Percentiles rank a stretch among this genome's conserved stretches.
These are phyloP conservation scores for Netelia melanura DNA, from an alignment of 2,888 invertebrate genomes.

Conservation along the genomic window DNA sequence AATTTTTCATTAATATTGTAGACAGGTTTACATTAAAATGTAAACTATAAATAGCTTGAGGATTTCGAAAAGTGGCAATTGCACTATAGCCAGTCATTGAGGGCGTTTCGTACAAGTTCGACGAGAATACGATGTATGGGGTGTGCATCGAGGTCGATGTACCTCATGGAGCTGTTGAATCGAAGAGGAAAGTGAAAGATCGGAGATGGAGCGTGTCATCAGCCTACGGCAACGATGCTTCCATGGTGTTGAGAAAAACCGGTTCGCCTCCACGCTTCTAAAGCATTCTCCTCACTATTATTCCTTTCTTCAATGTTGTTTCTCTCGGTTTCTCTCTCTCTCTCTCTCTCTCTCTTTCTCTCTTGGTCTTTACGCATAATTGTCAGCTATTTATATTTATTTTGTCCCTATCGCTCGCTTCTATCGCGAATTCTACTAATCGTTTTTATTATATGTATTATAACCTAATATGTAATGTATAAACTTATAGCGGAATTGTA, in stretches of 20 bases:
- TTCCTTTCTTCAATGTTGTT: constrained; percentile 3
- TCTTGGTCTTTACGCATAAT: constrained; percentile 37
- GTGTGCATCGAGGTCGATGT: constrained; percentile 31
- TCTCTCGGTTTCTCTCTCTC: neutral
- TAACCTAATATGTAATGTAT: neutral
- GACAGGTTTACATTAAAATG: no score
- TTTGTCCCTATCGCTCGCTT: constrained; percentile 41
- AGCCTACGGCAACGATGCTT: neutral
- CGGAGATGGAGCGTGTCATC: constrained; percentile 52
- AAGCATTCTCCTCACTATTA: constrained; percentile 17
- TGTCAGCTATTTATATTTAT: constrained; percentile 62
- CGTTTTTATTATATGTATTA: neutral
- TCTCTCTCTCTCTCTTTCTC: constrained; percentile 7
- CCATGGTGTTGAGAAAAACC: constrained; percentile 37
- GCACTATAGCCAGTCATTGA: neutral
- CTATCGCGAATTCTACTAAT: constrained; percentile 24
- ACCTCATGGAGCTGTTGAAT: constrained; percentile 26
- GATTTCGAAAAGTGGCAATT: neutral
- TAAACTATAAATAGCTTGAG: neutral
- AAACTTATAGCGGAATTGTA: no score
- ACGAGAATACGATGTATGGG: constrained; percentile 13
- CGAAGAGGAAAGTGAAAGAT: constrained; percentile 62
- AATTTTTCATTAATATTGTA: no score
- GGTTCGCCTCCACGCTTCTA: constrained; percentile 46
- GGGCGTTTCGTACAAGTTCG: neutral